These are phyloP conservation scores for Venusia cambrica DNA, from an alignment of 2,888 invertebrate species.

Conservation along the genomic window DNA sequence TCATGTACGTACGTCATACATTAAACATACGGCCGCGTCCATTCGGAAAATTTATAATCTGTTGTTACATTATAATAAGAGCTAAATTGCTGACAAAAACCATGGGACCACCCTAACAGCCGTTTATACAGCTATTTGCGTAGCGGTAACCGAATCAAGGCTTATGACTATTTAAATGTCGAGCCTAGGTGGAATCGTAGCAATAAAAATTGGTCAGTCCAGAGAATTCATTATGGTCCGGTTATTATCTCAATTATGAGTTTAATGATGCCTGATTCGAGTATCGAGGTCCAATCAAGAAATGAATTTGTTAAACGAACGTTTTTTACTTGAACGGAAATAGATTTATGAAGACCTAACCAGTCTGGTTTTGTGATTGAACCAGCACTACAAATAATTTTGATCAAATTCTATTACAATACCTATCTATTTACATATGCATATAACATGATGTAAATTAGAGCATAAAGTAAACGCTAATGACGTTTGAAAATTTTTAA, in stretches of 20 bases:
- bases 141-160: conserved; percentile 47
- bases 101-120: conserved; percentile 51
- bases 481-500: too few species aligned
- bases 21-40: conserved; percentile 55
- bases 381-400: too few species aligned
- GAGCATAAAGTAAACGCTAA: too few species aligned
- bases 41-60: conserved; percentile 55
- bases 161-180: conserved; percentile 54
- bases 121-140: conserved; percentile 40
- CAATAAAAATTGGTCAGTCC: conserved; percentile 43
- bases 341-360: neutral
- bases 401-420: too few species aligned
- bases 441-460: too few species aligned
- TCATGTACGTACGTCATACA: conserved; percentile 63
- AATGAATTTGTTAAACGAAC: conserved; percentile 17
- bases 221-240: conserved; percentile 41
- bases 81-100: conserved; percentile 35
- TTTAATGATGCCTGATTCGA: conserved; percentile 64
- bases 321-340: conserved; percentile 5
- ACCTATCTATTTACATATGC: too few species aligned
- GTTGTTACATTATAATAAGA: conserved; percentile 48
- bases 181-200: conserved; percentile 38
- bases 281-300: conserved; percentile 27
- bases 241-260: conserved; percentile 44
- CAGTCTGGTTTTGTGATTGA: neutral